These are phyloP conservation scores for Naso thynnoides DNA, from an alignment of 2,797 vertebrate genomes.

Conservation along the genomic window DNA sequence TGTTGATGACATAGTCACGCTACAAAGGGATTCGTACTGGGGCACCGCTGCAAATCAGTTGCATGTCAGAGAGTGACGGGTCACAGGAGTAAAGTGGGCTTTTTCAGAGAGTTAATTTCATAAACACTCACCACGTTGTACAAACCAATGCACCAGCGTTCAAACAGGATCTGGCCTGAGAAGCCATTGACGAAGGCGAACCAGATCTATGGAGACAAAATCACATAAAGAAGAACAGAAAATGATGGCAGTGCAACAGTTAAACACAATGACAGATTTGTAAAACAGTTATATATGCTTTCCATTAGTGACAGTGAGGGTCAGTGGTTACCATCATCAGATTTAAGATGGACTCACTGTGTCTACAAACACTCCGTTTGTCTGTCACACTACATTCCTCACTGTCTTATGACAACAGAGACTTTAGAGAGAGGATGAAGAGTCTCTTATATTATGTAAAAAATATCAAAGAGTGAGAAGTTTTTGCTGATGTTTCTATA, in stretches of 20 bases:
- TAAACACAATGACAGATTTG: background rate
- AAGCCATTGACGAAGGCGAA: slow-evolving; percentile 99
- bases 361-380: slow-evolving; percentile 33
- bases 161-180: slow-evolving; percentile 99
- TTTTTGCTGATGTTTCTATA: slow-evolving; percentile 4
- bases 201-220: slow-evolving; percentile 90
- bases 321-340: slow-evolving; percentile 53
- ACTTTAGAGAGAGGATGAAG: slow-evolving; percentile 5
- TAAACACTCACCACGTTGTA: slow-evolving; percentile 97
- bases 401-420: slow-evolving; percentile 30
- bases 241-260: background rate
- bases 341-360: slow-evolving; percentile 41
- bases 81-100: slow-evolving; percentile 44
- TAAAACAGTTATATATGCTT: slow-evolving; percentile 26
- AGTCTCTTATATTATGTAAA: background rate
- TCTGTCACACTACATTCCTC: slow-evolving; percentile 47
- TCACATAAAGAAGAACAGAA: slow-evolving; percentile 11
- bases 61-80: slow-evolving; percentile 52
- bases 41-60: slow-evolving; percentile 69
- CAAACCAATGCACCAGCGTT: slow-evolving; percentile 98
- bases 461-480: slow-evolving; percentile 16
- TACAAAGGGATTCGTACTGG: slow-evolving; percentile 71
- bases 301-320: slow-evolving; percentile 57
- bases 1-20: slow-evolving; percentile 74
- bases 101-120: slow-evolving; percentile 55